These are phyloP conservation scores for Ephialtes manifestator DNA, from an alignment of 2,888 invertebrate species.

Conservation along the genomic window DNA sequence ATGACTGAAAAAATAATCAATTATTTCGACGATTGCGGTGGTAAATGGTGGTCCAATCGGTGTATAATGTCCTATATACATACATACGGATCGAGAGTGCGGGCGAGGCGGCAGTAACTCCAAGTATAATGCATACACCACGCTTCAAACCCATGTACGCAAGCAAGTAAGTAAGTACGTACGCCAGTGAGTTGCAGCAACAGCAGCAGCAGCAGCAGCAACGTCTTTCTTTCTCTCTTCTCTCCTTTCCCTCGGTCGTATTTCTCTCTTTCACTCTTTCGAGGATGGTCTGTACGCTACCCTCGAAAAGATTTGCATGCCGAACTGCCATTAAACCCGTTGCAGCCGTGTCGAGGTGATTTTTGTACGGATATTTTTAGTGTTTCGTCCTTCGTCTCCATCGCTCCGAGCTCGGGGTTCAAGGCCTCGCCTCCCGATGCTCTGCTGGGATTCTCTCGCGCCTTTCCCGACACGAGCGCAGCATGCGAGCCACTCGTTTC, in stretches of 20 bases:
- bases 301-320: conserved; percentile 78
- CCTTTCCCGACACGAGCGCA: conserved; percentile 63
- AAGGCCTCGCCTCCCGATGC: conserved; percentile 77
- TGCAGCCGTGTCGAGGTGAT: conserved; percentile 78
- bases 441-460: conserved; percentile 67
- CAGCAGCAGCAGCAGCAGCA: conserved; percentile 32
- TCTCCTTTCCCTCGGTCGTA: conserved; percentile 12
- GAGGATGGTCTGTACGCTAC: conserved; percentile 67
- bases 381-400: conserved; percentile 81
- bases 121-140: conserved; percentile 55
- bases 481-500: conserved; percentile 54
- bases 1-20: too few species aligned
- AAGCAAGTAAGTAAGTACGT: conserved; percentile 65
- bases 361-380: conserved; percentile 82
- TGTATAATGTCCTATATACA: too few species aligned
- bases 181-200: conserved; percentile 58
- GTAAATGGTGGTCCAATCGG: too few species aligned
- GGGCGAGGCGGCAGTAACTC: conserved; percentile 64
- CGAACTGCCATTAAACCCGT: conserved; percentile 79
- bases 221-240: conserved; percentile 48
- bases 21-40: too few species aligned
- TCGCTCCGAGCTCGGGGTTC: conserved; percentile 77
- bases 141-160: conserved; percentile 60
- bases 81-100: conserved; percentile 24
- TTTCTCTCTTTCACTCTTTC: conserved; percentile 49